phyloP scores from a whole-genome alignment of 2,888 invertebrate species.

The Meghimatium bilineatum region DNA sequence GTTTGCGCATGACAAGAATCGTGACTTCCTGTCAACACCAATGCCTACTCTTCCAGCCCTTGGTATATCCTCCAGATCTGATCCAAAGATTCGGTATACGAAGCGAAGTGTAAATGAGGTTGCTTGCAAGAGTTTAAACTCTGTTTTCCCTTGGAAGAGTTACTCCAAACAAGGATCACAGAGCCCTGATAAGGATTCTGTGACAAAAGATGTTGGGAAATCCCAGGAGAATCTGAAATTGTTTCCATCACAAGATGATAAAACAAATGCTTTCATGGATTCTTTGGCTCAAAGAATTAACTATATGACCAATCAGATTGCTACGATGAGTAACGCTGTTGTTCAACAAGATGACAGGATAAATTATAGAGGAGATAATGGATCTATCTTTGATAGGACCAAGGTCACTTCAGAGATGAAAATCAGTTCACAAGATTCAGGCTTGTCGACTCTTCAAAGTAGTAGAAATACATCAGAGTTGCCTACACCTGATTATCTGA shows the following conservation, averaged over 20 bases:
- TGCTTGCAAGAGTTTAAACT: conserved; percentile 16
- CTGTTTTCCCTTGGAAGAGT: conserved; percentile 43
- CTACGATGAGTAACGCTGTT: background rate
- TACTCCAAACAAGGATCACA: conserved; percentile 40
- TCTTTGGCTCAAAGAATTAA: conserved; percentile 40
- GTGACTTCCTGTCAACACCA: conserved; percentile 35
- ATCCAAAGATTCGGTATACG: conserved; percentile 38
- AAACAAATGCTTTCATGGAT: conserved; percentile 48
- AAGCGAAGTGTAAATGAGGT: conserved; percentile 38
- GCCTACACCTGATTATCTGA: conserved; percentile 23
- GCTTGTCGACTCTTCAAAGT: conserved; percentile 30
- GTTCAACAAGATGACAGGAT: background rate
- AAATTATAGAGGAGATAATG: background rate
- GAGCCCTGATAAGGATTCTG: conserved; percentile 32
- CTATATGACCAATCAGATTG: conserved; percentile 46
- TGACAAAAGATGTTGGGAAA: background rate
- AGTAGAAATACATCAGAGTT: conserved; percentile 27
- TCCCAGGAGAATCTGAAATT: conserved; percentile 25
- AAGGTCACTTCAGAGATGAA: background rate
- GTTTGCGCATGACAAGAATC: conserved; percentile 42
- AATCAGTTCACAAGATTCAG: conserved; percentile 28
- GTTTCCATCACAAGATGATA: conserved; percentile 46
- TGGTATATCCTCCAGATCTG: conserved; percentile 43
- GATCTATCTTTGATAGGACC: background rate
- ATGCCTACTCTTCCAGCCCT: conserved; percentile 44